These are phyloP conservation scores for Bungarus multicinctus DNA, from an alignment of 2,113 vertebrate species.

Conservation along the genomic window DNA sequence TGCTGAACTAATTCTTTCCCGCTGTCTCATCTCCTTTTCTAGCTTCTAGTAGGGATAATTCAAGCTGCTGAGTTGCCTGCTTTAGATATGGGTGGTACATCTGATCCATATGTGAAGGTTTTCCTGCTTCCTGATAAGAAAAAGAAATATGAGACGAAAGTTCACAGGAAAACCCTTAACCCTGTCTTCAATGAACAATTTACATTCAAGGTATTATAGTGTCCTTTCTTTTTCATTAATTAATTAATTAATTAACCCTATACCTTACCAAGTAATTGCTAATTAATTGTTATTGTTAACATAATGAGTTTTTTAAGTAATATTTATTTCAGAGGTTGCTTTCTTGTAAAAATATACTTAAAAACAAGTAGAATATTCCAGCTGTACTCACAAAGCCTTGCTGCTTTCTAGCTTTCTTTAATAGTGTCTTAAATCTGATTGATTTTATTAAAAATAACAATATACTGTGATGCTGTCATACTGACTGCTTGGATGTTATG, in stretches of 20 bases:
- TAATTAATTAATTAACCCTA: too few relatives aligned
- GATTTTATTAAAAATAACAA: background rate
- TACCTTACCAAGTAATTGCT: background rate
- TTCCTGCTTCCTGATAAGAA: constrained; percentile 83
- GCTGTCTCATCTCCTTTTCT: constrained; percentile 32
- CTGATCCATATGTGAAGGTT: constrained; percentile 82
- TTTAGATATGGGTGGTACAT: constrained; percentile 82
- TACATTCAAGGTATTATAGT: constrained; percentile 78
- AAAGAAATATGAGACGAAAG: constrained; percentile 85
- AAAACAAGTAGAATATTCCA: constrained; percentile 28
- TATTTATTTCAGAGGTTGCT: constrained; percentile 9
- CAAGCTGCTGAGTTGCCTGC: constrained; percentile 83
- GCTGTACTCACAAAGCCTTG: background rate
- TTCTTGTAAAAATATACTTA: background rate
- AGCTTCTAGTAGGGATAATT: constrained; percentile 84
- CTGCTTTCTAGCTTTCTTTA: constrained; percentile 10
- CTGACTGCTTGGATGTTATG: background rate
- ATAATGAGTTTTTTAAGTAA: constrained; percentile 7
- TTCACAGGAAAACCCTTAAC: constrained; percentile 83
- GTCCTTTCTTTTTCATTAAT: constrained; percentile 34
- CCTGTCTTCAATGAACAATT: constrained; percentile 84
- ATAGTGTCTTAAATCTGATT: background rate
- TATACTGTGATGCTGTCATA: background rate
- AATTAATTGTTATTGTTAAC: constrained; percentile 16
- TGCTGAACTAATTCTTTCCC: constrained; percentile 30